Percentiles rank a stretch among this genome's conserved stretches.
phyloP scores from a whole-genome alignment of 2,113 vertebrate species.

The Istiophorus platypterus region DNA sequence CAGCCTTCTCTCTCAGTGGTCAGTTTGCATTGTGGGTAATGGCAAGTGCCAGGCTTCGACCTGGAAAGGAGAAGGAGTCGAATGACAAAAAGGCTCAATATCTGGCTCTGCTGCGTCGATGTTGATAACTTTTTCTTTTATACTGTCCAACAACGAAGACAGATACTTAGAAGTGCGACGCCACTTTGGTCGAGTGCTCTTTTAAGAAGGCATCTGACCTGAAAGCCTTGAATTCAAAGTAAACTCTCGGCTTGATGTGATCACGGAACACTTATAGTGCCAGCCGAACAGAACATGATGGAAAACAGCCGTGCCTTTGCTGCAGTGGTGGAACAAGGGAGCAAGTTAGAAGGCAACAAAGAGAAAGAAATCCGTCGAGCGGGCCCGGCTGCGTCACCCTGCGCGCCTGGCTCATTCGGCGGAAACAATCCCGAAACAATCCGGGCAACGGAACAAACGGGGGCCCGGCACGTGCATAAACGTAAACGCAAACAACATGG shows the following conservation, averaged over 20 bases:
- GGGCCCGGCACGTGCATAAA: too few relatives aligned
- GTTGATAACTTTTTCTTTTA: too few relatives aligned
- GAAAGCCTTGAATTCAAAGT: not conserved
- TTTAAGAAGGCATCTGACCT: not conserved
- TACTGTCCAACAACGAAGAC: too few relatives aligned
- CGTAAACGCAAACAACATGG: too few relatives aligned
- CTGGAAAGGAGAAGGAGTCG: not conserved
- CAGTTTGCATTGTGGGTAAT: not conserved
- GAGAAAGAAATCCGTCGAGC: too few relatives aligned
- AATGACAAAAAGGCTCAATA: not conserved
- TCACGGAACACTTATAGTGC: not conserved
- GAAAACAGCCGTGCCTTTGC: not conserved
- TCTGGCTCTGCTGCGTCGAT: not conserved
- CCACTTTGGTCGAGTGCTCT: not conserved
- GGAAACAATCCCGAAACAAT: too few relatives aligned
- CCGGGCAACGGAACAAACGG: too few relatives aligned
- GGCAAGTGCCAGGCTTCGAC: not conserved
- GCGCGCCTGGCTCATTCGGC: too few relatives aligned
- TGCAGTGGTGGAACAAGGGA: not conserved
- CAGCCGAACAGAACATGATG: constrained; percentile 1
- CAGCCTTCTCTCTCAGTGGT: not conserved
- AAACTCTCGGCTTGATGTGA: not conserved
- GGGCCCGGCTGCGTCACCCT: too few relatives aligned
- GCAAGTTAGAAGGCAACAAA: not conserved
- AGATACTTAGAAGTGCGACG: not conserved